Percentiles rank a stretch among this genome's conserved stretches.
Conservation (phyloP, 2,113 vertebrate genomes). For the Apodemus sylvaticus region DNA sequence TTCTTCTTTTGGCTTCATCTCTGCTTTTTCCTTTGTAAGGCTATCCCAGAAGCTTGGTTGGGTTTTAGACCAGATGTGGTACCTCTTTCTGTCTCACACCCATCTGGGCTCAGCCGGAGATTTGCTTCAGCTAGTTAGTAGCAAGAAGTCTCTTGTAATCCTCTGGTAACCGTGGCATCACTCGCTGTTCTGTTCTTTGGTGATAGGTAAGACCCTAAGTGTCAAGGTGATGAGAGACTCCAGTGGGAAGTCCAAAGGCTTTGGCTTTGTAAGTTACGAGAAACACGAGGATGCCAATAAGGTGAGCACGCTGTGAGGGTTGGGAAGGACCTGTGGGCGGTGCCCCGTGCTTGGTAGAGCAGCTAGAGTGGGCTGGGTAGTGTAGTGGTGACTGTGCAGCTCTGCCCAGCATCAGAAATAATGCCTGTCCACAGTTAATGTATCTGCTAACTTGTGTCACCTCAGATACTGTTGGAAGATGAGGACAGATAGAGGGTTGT, state of each 20-base stretch:
- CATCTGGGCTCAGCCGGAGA: background rate
- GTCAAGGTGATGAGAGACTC: constrained; percentile 99
- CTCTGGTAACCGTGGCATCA: constrained; percentile 42
- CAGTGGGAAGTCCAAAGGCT: no score
- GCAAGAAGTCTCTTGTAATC: constrained; percentile 12
- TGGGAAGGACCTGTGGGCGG: background rate
- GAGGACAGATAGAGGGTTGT: background rate
- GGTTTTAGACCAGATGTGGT: background rate
- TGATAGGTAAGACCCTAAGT: constrained; percentile 96
- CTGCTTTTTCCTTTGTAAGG: background rate
- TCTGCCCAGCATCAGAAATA: background rate
- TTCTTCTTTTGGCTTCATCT: background rate
- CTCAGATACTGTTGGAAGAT: background rate
- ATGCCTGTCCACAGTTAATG: background rate
- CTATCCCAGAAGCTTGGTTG: background rate
- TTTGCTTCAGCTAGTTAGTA: background rate
- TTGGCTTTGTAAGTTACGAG: constrained; percentile 99
- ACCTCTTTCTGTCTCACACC: background rate
- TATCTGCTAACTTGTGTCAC: background rate
- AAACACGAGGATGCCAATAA: constrained; percentile 99
- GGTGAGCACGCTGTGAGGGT: constrained; percentile 84
- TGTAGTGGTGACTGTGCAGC: background rate
- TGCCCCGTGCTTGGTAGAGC: background rate
- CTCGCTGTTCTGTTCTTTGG: constrained; percentile 81
- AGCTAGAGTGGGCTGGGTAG: background rate